Evolutionary conservation across 2,888 invertebrate genomes (phyloP).

Genomic region (Cancer borealis): DNA sequence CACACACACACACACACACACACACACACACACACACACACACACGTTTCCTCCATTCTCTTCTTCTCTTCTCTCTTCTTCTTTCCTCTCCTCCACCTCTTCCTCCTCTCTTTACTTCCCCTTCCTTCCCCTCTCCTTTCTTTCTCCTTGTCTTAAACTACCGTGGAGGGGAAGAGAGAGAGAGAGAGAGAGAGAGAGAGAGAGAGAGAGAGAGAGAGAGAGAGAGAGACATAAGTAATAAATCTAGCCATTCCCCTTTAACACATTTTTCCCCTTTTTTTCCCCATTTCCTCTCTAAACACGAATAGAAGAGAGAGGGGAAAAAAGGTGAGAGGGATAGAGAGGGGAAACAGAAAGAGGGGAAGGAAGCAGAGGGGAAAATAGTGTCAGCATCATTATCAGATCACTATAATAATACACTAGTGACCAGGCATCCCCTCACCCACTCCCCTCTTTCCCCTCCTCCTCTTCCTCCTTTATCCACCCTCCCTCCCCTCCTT

Average conservation of each 20-base stretch:
- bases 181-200: neutral
- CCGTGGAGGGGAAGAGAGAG: neutral
- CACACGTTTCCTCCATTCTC: neutral
- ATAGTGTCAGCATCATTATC: neutral
- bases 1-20: too few relatives aligned
- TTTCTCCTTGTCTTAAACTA: neutral
- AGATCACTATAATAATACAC: neutral
- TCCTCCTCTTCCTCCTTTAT: neutral
- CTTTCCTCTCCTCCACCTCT: neutral
- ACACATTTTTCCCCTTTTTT: too few relatives aligned
- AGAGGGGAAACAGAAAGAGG: neutral
- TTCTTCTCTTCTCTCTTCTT: neutral
- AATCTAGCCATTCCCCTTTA: too few relatives aligned
- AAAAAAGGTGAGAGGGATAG: neutral
- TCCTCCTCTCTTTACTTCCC: neutral
- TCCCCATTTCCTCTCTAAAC: too few relatives aligned
- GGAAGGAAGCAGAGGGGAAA: neutral
- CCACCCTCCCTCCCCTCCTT: neutral
- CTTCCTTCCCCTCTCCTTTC: neutral
- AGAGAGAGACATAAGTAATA: neutral
- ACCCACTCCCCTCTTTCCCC: neutral
- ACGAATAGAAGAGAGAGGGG: neutral
- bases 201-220: slow-evolving; percentile 10
- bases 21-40: too few relatives aligned
- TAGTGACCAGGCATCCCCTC: neutral